Evolutionary conservation across 2,797 vertebrate species (phyloP), one percentile per base, ranked within the genome.

Genomic region (Myotis daubentonii): DNA sequence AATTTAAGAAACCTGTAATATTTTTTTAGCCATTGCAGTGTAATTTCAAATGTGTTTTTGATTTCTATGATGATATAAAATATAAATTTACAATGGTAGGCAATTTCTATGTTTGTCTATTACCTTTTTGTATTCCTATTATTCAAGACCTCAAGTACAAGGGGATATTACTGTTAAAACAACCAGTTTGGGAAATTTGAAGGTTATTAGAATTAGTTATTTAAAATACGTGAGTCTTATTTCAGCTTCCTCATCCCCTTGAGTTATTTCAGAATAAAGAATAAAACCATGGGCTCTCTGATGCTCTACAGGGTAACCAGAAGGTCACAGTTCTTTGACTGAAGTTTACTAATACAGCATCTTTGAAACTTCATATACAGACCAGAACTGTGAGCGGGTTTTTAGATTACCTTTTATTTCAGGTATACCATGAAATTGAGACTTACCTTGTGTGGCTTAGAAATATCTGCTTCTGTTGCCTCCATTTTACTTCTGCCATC

Each of bases 11-110:
- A 60, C 8, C 36, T 74, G 17, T 53, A 72, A 36, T 90, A 62
- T 91, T 92, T 96, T 96, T 62, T 93, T 95, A 88, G 53, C 28
- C 30, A 91, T 68, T 74, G 75, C n/a, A 91, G 41, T 88, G 53
- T 87, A 49, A 78, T 71, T 87, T 94, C 12, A 36, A 92, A 15
- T 88, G 53, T 75, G 44, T 55, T 95, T 83, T 89, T 33, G 19
- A 53, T 89, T 87, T 88, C 93, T 38, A 55, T 38, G 19, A 57
- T 51, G 33, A 87, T 47, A 49, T 55, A 33, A 86, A 75, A 88
- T 79, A 49, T 20, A 65, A 87, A 66, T 94, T 93, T 19, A 25
- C 47, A 84, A 68, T 68, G 23, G 33, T 41, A 85, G 22, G n/a
- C 16, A 71, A 65, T 91, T 82, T 83, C n/a, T 70, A 7, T 47